These are phyloP conservation scores for Chaetura pelagica DNA, from an alignment of 2,113 vertebrate genomes.

Conservation along the genomic window DNA sequence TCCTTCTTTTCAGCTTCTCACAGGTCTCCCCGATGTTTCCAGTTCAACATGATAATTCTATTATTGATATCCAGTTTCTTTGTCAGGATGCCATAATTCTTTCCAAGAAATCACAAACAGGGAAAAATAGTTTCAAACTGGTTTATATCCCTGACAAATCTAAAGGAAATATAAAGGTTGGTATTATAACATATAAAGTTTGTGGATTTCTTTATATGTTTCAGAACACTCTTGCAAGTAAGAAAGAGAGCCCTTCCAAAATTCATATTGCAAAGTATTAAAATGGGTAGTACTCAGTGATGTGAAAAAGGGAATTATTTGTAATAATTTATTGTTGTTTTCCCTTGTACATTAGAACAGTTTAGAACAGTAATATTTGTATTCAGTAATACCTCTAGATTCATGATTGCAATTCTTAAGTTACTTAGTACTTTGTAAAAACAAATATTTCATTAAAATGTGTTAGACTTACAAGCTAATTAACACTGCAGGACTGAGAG, in stretches of 20 bases:
- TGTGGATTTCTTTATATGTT: neutral
- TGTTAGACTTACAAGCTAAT: conserved; percentile 67
- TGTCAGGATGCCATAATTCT: neutral
- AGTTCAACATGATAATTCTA: neutral
- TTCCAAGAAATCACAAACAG: neutral
- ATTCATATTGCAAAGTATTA: neutral
- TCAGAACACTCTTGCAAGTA: neutral
- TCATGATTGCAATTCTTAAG: conserved; percentile 49
- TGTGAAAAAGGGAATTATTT: neutral
- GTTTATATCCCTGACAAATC: neutral
- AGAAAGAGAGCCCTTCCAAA: neutral
- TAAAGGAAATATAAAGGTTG: neutral
- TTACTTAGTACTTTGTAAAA: conserved; percentile 54
- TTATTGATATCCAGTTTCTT: neutral
- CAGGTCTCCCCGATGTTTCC: neutral
- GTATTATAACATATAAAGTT: neutral
- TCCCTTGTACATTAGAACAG: neutral
- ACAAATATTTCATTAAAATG: conserved; percentile 67
- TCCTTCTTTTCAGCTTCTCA: neutral
- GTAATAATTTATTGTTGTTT: neutral
- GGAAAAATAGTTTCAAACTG: neutral
- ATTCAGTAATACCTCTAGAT: neutral
- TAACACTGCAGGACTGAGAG: conserved; percentile 47
- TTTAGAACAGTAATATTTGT: neutral
- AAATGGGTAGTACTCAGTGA: neutral